phyloP scores from a whole-genome alignment of 2,797 vertebrate genomes.

The Diceros bicornis region DNA sequence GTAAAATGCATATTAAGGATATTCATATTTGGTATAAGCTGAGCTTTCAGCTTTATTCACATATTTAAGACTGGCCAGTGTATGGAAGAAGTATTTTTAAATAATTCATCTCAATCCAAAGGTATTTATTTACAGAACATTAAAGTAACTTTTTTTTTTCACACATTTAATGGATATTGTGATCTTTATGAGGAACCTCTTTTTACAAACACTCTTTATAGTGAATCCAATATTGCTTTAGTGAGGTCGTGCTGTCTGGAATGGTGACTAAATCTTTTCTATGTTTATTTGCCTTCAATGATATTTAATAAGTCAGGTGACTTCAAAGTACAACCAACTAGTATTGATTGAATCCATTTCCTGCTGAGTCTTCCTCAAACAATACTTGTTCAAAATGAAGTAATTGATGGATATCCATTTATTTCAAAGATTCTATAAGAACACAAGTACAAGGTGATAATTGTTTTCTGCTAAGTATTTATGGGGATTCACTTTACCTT shows the following conservation, averaged over 20 bases:
- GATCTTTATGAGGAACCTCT: not conserved
- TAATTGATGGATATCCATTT: not conserved
- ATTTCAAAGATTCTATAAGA: conserved; percentile 15
- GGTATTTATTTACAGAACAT: not conserved
- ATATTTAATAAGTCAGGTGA: not conserved
- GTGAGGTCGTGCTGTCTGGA: not conserved
- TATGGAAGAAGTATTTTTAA: conserved; percentile 44
- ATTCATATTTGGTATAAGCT: not conserved
- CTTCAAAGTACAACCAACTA: conserved; percentile 15
- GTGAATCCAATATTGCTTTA: not conserved
- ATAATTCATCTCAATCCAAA: not conserved
- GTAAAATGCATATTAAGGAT: not conserved
- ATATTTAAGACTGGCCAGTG: not conserved
- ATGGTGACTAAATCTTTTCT: conserved; percentile 36
- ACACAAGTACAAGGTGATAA: not conserved
- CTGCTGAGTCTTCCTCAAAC: not conserved
- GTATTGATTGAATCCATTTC: not conserved
- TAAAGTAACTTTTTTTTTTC: not conserved
- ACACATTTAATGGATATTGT: not conserved
- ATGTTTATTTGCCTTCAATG: not conserved
- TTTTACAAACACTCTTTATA: not conserved
- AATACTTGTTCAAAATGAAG: conserved; percentile 8
- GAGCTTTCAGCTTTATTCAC: conserved; percentile 9
- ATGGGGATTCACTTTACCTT: not conserved
- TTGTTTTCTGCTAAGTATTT: not conserved